Evolutionary conservation across 2,797 vertebrate genomes (phyloP).

Genomic region (Malurus splendens): DNA sequence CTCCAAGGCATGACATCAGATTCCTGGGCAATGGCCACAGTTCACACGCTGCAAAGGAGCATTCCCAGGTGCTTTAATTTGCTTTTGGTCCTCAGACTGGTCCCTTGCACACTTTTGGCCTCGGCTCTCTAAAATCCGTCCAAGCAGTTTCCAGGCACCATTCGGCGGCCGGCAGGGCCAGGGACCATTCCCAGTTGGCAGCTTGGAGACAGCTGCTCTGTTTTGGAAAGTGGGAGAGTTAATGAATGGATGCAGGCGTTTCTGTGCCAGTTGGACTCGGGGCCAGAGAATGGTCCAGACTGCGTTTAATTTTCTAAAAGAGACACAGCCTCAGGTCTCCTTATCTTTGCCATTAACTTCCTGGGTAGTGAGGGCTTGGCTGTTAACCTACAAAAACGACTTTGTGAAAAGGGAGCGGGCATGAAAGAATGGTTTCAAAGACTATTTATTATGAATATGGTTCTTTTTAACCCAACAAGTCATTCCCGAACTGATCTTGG

Average conservation of each 20-base stretch:
- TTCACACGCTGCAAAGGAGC: not conserved
- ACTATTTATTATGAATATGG: constrained; percentile 34
- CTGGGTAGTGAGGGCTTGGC: constrained; percentile 20
- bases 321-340: constrained; percentile 23
- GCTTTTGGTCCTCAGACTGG: not conserved
- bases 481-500: constrained; percentile 42
- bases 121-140: not conserved
- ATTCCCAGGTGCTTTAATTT: not conserved
- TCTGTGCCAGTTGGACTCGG: constrained; percentile 38
- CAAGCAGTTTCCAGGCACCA: not conserved
- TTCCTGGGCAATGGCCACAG: not conserved
- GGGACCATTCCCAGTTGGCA: constrained; percentile 32
- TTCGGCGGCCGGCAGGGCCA: not conserved
- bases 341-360: constrained; percentile 43
- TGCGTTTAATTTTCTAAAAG: constrained; percentile 8
- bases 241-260: constrained; percentile 38
- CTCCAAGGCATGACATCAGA: not conserved
- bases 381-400: constrained; percentile 19
- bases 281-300: not conserved
- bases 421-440: constrained; percentile 45
- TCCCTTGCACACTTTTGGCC: not conserved
- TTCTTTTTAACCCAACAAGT: constrained; percentile 37
- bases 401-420: not conserved
- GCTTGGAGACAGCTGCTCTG: constrained; percentile 1
- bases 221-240: constrained; percentile 39